Conservation (phyloP, 1,140 invertebrate genomes). For the Charaxes varanes region DNA sequence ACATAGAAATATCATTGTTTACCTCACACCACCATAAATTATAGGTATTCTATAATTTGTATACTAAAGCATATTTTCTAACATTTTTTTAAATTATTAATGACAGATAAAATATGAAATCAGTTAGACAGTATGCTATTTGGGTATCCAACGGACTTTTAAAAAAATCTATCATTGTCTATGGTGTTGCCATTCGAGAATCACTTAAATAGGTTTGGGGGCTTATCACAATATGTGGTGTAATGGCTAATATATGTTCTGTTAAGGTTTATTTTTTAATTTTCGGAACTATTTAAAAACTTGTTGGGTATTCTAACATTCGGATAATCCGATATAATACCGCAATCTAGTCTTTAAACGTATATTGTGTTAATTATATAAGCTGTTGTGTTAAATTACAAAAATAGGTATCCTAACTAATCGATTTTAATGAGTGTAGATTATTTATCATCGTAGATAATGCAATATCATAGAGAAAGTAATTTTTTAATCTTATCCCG, state of each 20-base stretch:
- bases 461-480: too few relatives aligned
- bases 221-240: slow-evolving; percentile 50
- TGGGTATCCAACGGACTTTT: not conserved
- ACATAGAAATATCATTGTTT: slow-evolving; percentile 22
- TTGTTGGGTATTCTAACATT: too few relatives aligned
- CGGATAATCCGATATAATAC: not conserved
- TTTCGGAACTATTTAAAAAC: too few relatives aligned
- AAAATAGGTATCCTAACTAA: too few relatives aligned
- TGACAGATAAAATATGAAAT: not conserved
- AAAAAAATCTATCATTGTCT: slow-evolving; percentile 39
- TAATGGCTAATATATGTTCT: slow-evolving; percentile 65
- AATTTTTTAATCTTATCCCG: too few relatives aligned
- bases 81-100: not conserved
- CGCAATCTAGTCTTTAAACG: too few relatives aligned
- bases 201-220: slow-evolving; percentile 56
- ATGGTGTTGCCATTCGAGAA: slow-evolving; percentile 54
- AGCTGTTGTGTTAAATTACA: too few relatives aligned
- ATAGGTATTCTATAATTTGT: slow-evolving; percentile 1
- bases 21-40: slow-evolving; percentile 37
- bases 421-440: too few relatives aligned
- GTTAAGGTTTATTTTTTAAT: slow-evolving; percentile 44
- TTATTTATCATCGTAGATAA: too few relatives aligned
- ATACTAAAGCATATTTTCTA: slow-evolving; percentile 12
- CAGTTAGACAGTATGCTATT: too few relatives aligned
- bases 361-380: slow-evolving; percentile 15